Evolutionary conservation across 2,888 invertebrate species (phyloP), one percentile per base, ranked within the genome.

Genomic region (Hirtodrosophila confusa): DNA sequence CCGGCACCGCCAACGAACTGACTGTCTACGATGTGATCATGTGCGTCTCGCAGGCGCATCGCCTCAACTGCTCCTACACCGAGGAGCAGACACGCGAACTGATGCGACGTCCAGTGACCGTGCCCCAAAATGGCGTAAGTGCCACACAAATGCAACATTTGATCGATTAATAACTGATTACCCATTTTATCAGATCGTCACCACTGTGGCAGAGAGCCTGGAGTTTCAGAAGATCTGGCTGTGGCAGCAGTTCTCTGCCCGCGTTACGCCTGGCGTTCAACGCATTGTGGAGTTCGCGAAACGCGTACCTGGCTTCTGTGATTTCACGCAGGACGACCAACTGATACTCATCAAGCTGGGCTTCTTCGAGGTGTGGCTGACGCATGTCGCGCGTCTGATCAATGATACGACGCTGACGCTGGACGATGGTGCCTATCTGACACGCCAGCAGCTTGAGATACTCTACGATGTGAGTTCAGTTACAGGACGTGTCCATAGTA

Each of bases 221-320:
- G 97, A 97, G 90, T 93, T 94, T 76, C 94, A 95, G 88, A 94
- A 96, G 85, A 94, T 97, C 74, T 93, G 95, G 92, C 94, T 98
- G 90, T 98, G 98, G 97, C 96, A 97, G 90, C 95, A 96, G 88
- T 94, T 97, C 89, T 97, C 98, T 10, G 92, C 94, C 49, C 95
- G 96, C 69, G 95, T 98, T 89, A 97, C 97, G 9, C 97, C 98
- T 5, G 95, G 96, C 84, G 97, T 99, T 55, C 97, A 97, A 89
- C 95, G 96, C 91, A 96, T 98, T 78, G 99, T 99, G 31, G 98
- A 99, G 91, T 99, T 98, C 91, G 98, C 98, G 55, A 99, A 99
- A 92, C 93, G 96, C 83, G 95, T 98, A 82, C 98, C 99, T 72
- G 97, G 97, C 74, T 99, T 99, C 93, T 94, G 95, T 89, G 95